Evolutionary conservation across 1,140 invertebrate species (phyloP).

Genomic region (Cyclargus thomasi): DNA sequence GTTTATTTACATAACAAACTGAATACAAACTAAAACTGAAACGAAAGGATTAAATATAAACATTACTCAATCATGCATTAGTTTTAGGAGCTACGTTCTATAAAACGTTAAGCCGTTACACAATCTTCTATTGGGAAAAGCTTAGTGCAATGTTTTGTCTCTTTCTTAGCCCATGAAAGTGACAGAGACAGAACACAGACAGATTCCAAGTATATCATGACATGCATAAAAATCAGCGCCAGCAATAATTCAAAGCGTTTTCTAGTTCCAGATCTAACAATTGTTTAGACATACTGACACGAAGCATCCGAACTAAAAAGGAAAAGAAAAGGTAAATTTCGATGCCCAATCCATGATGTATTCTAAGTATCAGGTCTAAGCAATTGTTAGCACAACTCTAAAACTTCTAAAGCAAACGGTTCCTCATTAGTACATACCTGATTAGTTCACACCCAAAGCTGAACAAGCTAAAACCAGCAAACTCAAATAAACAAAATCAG

Average conservation of each 20-base stretch:
- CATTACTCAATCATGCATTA: constrained; percentile 1
- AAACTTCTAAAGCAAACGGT: not conserved
- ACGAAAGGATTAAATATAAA: not conserved
- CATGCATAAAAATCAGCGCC: not conserved
- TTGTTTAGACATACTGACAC: not conserved
- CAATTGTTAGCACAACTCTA: not conserved
- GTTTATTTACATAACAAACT: not conserved
- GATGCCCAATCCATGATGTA: too few species aligned
- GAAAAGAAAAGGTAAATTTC: too few species aligned
- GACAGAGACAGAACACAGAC: not conserved
- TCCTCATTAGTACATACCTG: constrained; percentile 52
- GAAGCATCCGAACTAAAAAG: too few species aligned
- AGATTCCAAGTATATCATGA: not conserved
- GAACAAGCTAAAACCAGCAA: constrained; percentile 43
- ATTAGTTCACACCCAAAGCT: constrained; percentile 52
- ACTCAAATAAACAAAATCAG: constrained; percentile 59
- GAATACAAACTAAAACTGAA: not conserved
- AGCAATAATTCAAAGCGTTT: not conserved
- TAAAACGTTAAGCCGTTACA: not conserved
- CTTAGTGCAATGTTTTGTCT: not conserved
- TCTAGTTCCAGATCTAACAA: not conserved
- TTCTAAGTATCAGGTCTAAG: not conserved
- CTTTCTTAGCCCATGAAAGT: not conserved
- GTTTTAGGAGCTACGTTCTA: not conserved
- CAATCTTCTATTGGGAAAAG: not conserved